Base-by-base conservation (phyloP, 2,113 vertebrate species). In the Sinocyclocheilus anophthalmus region DNA sequence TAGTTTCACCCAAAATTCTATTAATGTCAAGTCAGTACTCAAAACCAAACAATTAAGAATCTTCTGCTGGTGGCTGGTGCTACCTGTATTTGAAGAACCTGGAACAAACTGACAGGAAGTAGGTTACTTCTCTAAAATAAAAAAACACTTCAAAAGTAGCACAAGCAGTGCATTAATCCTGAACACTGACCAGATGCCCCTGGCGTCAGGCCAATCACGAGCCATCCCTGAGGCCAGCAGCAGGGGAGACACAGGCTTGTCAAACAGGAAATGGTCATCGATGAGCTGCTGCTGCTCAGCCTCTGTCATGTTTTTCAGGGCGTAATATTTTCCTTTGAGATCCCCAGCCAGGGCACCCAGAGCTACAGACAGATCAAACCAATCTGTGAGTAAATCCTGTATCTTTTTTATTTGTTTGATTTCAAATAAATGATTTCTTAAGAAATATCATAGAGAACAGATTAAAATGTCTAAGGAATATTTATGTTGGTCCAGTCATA, bases 251-350 rank as follows among this genome's bases (percentile, higher is more conserved):
- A 99, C 96, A 0, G 98, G 98, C 92, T 99, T 99, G 92, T 99
- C 97, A 70, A 99, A 99, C 88, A 99, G 95, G 94, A 99, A 99
- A 93, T 99, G 98, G 92, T 99, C 98, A 45, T 99, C 97, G 63
- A 99, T 99, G 84, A 99, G 96, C 94, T 97, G 97, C 94, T 99
- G 97, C 92, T 99, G 97, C 92, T 99, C 97, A 0, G 94, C 95
- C 0, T 99, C 98, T 0, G 96, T 96, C 98, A 99, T 98, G 94
- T 96, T 96, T 92, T 97, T 97, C 92, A 99, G 92, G 67, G 97
- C 96, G 85, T 97, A 99, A 91, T 98, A 99, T 79, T 95, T 97
- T 48, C 97, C 98, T 82, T 97, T 96, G 90, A 99, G 96, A 93
- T 99, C 98, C 75, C 97, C 98, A 2, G 91, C 92, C 93, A 99